These are phyloP conservation scores for Gulo gulo DNA, from an alignment of 2,113 vertebrate species.

Conservation along the genomic window DNA sequence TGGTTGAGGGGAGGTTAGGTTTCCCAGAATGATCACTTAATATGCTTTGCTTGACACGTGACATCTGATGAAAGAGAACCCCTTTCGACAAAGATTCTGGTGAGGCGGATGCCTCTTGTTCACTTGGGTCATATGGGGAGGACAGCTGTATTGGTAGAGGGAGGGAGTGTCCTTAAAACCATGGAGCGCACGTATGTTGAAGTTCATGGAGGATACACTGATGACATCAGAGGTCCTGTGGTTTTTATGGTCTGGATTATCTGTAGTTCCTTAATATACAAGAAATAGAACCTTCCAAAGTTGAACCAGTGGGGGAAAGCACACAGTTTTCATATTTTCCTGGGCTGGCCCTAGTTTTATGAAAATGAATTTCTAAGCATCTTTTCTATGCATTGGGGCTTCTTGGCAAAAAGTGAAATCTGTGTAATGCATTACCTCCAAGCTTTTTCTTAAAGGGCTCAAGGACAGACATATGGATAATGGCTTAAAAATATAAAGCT, in stretches of 20 bases:
- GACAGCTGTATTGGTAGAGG: neutral
- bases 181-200: neutral
- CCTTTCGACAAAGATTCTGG: neutral
- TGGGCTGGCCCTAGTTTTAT: constrained; percentile 57
- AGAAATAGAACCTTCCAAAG: constrained; percentile 65
- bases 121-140: accelerated
- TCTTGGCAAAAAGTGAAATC: constrained; percentile 59
- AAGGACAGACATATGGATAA: constrained; percentile 30
- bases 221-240: constrained; percentile 8
- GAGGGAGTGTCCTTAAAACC: neutral
- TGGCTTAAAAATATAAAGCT: constrained; percentile 60
- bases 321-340: constrained; percentile 23
- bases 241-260: constrained; percentile 60
- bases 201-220: neutral
- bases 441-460: constrained; percentile 63
- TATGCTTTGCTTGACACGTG: neutral
- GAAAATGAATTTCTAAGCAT: constrained; percentile 68
- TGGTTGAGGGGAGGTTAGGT: neutral
- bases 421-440: constrained; percentile 67
- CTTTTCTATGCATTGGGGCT: constrained; percentile 56
- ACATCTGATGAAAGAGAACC: neutral
- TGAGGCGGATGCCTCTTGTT: neutral
- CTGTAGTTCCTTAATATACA: constrained; percentile 64
- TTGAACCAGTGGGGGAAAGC: constrained; percentile 60
- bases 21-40: neutral